Evolutionary conservation across 1,140 invertebrate genomes (phyloP).

Genomic region (Steinernema feltiae): DNA sequence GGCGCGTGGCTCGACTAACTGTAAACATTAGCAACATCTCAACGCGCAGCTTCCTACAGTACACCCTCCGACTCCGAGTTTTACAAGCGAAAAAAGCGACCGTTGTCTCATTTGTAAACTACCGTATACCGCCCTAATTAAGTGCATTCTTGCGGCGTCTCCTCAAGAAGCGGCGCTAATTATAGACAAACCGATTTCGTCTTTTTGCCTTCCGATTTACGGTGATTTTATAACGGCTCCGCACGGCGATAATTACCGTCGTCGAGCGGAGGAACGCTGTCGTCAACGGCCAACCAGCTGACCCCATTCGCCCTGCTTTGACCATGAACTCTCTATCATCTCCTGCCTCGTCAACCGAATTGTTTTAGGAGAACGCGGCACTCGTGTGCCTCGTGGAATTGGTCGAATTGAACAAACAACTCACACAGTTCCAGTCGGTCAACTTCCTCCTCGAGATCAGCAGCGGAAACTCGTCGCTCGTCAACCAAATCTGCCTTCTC

Average conservation of each 20-base stretch:
- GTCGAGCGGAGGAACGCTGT: not conserved
- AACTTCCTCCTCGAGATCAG: conserved; percentile 50
- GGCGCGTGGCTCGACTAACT: not conserved
- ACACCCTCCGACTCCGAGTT: no score
- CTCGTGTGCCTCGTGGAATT: conserved; percentile 52
- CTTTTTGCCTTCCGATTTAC: not conserved
- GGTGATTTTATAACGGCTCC: not conserved
- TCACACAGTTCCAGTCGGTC: conserved; percentile 41
- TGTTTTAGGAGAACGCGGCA: conserved; percentile 47
- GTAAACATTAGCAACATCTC: not conserved
- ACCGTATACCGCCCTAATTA: no score
- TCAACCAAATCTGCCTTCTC: conserved; percentile 43
- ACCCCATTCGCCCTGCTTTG: not conserved
- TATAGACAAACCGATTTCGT: conserved; percentile 8
- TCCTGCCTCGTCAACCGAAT: not conserved
- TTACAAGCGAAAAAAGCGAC: no score
- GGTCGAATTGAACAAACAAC: conserved; percentile 51
- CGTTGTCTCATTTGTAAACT: no score
- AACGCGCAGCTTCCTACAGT: no score
- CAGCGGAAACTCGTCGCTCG: conserved; percentile 32
- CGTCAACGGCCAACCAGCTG: not conserved
- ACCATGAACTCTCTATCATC: not conserved
- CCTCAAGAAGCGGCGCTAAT: conserved; percentile 8
- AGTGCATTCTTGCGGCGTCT: no score
- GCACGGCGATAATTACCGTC: not conserved